These are phyloP conservation scores for Schizothorax lantsangensis DNA, from an alignment of 2,797 vertebrate genomes.

Conservation along the genomic window DNA sequence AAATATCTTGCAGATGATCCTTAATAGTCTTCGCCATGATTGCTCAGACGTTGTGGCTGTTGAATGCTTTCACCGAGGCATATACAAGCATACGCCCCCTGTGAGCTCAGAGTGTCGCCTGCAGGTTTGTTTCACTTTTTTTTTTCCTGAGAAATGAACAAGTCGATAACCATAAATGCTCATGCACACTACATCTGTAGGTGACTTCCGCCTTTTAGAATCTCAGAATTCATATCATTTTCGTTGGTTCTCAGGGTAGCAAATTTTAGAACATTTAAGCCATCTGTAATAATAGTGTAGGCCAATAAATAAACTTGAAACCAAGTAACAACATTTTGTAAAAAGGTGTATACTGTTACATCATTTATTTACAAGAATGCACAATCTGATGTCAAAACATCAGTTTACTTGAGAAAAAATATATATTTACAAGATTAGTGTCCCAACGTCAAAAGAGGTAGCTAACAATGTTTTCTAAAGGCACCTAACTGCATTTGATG, in stretches of 20 bases:
- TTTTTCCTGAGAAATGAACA: not conserved
- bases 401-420: slow-evolving; percentile 20
- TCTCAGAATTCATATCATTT: not conserved
- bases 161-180: not conserved
- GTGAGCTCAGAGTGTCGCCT: not conserved
- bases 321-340: not conserved
- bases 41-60: not conserved
- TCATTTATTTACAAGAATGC: slow-evolving; percentile 74
- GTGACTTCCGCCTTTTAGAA: not conserved
- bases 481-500: not conserved
- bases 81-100: not conserved
- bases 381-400: slow-evolving; percentile 61
- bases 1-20: not conserved
- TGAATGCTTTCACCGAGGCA: not conserved
- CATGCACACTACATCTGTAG: not conserved
- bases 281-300: too few relatives aligned
- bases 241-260: not conserved
- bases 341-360: slow-evolving; percentile 57
- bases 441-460: slow-evolving; percentile 55
- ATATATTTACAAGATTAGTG: slow-evolving; percentile 18
- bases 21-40: slow-evolving; percentile 34
- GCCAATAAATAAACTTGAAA: not conserved
- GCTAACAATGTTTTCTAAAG: slow-evolving; percentile 40
- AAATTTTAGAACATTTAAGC: not conserved
- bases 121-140: not conserved